Evolutionary conservation across 2,113 vertebrate species (phyloP).

Genomic region (Cromileptes altivelis): DNA sequence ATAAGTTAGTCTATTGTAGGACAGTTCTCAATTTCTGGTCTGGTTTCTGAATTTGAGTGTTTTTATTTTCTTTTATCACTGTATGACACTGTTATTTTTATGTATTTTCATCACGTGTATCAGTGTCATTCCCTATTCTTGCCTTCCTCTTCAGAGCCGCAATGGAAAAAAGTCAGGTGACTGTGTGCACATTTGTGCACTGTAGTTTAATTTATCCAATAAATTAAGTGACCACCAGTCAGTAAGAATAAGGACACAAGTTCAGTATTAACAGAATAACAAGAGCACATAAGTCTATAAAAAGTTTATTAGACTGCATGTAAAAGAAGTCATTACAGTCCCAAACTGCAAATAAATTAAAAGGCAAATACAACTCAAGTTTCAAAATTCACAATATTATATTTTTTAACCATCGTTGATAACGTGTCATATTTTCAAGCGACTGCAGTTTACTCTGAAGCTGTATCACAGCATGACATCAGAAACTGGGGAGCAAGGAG

Average conservation of each 20-base stretch:
- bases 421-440: slow-evolving; percentile 30
- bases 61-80: too few species aligned
- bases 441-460: slow-evolving; percentile 25
- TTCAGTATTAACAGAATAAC: background rate
- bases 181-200: too few species aligned
- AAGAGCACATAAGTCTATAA: slow-evolving; percentile 45
- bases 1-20: too few species aligned
- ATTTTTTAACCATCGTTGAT: slow-evolving; percentile 26
- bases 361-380: slow-evolving; percentile 67
- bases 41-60: too few species aligned
- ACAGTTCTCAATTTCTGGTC: too few species aligned
- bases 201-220: too few species aligned
- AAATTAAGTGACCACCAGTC: too few species aligned
- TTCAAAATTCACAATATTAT: slow-evolving; percentile 61
- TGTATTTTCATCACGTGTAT: too few species aligned
- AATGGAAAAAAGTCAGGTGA: too few species aligned
- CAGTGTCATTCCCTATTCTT: too few species aligned
- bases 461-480: slow-evolving; percentile 3
- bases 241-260: background rate
- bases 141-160: too few species aligned
- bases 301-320: slow-evolving; percentile 78
- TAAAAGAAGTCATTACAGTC: slow-evolving; percentile 65
- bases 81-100: too few species aligned
- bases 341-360: slow-evolving; percentile 80
- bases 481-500: slow-evolving; percentile 4